Conservation (phyloP, 2,113 vertebrate genomes). For the Larimichthys crocea region DNA sequence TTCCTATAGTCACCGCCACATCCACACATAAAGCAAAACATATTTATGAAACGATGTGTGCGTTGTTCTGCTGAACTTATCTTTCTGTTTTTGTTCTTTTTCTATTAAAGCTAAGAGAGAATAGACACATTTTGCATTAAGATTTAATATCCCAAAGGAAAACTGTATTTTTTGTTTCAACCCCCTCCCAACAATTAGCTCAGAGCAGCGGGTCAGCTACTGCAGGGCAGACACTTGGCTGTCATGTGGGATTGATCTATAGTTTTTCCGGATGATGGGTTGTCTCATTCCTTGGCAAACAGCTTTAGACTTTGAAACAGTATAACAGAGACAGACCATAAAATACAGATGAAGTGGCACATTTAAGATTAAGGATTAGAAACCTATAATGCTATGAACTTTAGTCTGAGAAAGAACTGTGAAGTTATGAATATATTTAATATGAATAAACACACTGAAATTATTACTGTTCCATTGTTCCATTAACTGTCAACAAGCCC, state of each 20-base stretch:
- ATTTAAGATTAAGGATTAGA: background rate
- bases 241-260: slow-evolving; percentile 66
- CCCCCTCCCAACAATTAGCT: slow-evolving; percentile 29
- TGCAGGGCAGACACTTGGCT: slow-evolving; percentile 52
- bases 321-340: background rate
- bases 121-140: background rate
- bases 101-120: background rate
- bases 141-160: slow-evolving; percentile 23
- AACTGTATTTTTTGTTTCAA: slow-evolving; percentile 34
- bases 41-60: background rate
- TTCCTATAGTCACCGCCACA: background rate
- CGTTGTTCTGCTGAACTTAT: slow-evolving; percentile 1
- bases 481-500: background rate
- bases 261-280: slow-evolving; percentile 10
- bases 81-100: background rate
- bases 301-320: background rate
- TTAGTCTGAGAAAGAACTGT: background rate
- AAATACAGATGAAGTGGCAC: background rate
- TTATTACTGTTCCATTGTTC: background rate
- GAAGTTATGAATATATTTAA: background rate
- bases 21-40: background rate
- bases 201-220: slow-evolving; percentile 62
- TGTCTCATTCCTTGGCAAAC: slow-evolving; percentile 3
- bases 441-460: background rate
- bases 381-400: background rate